Percentiles rank a stretch among this genome's conserved stretches.
Conservation (phyloP, 2,797 vertebrate species). For the Poeciliopsis infans region DNA sequence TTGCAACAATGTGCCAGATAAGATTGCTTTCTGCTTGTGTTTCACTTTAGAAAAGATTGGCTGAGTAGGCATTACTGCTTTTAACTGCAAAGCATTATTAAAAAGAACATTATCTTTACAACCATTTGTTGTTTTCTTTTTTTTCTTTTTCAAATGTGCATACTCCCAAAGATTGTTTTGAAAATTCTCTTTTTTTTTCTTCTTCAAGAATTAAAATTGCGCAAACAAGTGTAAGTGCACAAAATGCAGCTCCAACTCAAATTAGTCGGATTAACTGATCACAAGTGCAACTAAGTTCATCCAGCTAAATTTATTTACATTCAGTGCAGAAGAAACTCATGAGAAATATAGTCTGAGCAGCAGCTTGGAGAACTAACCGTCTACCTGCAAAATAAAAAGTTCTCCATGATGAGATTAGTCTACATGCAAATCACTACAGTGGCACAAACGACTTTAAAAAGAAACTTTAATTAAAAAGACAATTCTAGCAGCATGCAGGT, state of each 20-base stretch:
- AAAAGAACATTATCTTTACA: not conserved
- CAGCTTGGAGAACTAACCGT: not conserved
- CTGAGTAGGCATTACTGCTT: not conserved
- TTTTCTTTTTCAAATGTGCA: not conserved
- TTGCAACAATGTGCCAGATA: not conserved
- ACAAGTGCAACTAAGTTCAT: too few relatives aligned
- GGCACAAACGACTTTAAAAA: not conserved
- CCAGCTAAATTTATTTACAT: too few relatives aligned
- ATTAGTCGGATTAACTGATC: too few relatives aligned
- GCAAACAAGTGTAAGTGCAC: not conserved
- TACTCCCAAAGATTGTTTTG: not conserved
- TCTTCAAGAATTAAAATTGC: not conserved
- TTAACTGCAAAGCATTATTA: not conserved
- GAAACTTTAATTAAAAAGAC: not conserved
- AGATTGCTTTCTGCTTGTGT: slow-evolving; percentile 1
- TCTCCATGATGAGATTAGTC: not conserved
- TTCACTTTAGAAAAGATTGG: not conserved
- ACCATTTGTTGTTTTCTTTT: not conserved
- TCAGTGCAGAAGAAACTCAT: too few relatives aligned
- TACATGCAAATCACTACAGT: not conserved
- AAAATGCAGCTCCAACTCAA: too few relatives aligned
- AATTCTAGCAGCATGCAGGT: not conserved
- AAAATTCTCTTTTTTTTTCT: not conserved
- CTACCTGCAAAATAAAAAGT: not conserved
- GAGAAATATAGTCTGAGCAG: too few relatives aligned